These are phyloP conservation scores for Tachycineta bicolor DNA, from an alignment of 2,113 vertebrate species.

Conservation along the genomic window DNA sequence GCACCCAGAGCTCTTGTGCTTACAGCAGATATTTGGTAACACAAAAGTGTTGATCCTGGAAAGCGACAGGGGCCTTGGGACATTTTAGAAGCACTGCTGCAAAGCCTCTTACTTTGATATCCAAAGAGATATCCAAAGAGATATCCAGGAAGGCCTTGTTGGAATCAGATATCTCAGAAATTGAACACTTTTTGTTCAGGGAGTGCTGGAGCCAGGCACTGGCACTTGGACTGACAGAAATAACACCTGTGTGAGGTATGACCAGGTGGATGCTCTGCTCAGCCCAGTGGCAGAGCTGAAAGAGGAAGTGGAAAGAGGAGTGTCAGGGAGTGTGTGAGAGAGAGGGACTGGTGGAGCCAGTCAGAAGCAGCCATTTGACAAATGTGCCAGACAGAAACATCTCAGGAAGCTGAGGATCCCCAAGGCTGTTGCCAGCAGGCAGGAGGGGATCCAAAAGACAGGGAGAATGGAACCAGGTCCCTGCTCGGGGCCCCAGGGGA, in stretches of 20 bases:
- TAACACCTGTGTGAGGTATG: not conserved
- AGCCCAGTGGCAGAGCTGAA: not conserved
- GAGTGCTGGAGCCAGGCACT: not conserved
- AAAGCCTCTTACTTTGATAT: not conserved
- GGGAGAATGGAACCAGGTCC: too few relatives aligned
- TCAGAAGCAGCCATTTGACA: too few relatives aligned
- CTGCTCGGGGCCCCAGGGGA: not conserved
- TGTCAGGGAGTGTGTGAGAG: too few relatives aligned
- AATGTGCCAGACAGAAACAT: not conserved
- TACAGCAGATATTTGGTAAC: not conserved
- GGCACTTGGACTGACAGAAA: not conserved
- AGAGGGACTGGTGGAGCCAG: too few relatives aligned
- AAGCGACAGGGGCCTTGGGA: not conserved
- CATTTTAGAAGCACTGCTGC: not conserved
- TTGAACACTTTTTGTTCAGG: not conserved
- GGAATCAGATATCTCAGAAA: not conserved
- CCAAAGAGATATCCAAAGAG: not conserved
- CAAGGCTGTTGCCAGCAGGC: too few relatives aligned
- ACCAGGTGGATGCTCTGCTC: not conserved
- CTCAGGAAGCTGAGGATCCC: too few relatives aligned
- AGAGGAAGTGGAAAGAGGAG: too few relatives aligned
- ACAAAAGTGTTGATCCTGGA: not conserved
- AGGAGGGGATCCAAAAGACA: too few relatives aligned
- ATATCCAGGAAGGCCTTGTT: not conserved
- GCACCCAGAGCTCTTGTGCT: not conserved